These are phyloP conservation scores for Cariama cristata DNA, from an alignment of 2,113 vertebrate genomes.

Conservation along the genomic window DNA sequence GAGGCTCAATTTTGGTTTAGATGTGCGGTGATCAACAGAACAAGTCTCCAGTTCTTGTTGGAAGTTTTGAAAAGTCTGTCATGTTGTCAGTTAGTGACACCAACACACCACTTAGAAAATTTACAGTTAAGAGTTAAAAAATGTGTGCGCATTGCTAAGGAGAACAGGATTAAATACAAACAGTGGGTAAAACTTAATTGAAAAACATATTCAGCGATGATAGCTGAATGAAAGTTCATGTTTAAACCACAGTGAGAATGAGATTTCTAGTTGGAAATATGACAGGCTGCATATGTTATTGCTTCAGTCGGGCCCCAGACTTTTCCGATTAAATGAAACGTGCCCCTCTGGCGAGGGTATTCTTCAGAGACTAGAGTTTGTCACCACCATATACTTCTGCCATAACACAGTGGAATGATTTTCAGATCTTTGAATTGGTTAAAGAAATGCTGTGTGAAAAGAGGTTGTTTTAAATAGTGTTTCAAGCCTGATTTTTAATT, in stretches of 20 bases:
- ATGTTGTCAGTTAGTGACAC: not conserved
- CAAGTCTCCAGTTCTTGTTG: not conserved
- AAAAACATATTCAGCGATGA: not conserved
- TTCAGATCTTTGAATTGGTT: not conserved
- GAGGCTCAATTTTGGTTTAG: not conserved
- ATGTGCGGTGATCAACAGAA: not conserved
- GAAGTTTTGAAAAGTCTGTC: not conserved
- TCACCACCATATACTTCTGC: not conserved
- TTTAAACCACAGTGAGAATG: not conserved
- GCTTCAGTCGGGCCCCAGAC: not conserved
- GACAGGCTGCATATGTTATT: not conserved
- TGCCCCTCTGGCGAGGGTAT: not conserved
- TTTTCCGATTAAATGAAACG: conserved; percentile 2
- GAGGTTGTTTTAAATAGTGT: not conserved
- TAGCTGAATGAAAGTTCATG: not conserved
- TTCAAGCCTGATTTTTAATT: not conserved
- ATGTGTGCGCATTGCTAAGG: fast-evolving
- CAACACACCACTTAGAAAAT: not conserved
- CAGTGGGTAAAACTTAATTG: not conserved
- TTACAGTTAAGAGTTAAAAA: not conserved
- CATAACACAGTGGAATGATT: not conserved
- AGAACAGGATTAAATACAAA: not conserved
- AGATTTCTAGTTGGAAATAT: not conserved
- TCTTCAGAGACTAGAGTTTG: conserved; percentile 1
- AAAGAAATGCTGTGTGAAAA: not conserved